Percentiles rank a stretch among this genome's conserved stretches.
phyloP scores from a whole-genome alignment of 2,113 vertebrate species.

The Channa argus region DNA sequence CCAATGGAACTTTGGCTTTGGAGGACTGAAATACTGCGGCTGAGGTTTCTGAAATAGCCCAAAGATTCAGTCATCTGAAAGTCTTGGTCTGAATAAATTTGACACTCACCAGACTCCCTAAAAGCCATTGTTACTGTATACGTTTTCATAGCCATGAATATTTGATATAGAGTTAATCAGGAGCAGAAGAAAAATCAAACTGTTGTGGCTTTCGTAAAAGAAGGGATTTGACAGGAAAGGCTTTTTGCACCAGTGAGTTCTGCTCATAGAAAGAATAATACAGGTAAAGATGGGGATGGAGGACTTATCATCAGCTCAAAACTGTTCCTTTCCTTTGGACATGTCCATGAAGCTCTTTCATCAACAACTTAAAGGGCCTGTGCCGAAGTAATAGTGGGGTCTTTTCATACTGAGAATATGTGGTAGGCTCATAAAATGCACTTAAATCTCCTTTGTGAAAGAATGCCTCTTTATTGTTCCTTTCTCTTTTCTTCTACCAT shows the following conservation, averaged over 20 bases:
- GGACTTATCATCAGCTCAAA: conserved; percentile 52
- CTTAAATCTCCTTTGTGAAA: conserved; percentile 69
- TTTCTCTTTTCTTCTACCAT: conserved; percentile 32
- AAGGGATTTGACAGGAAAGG: conserved; percentile 39
- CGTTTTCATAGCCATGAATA: conserved; percentile 72
- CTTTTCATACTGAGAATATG: conserved; percentile 75
- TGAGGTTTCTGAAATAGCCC: conserved; percentile 78
- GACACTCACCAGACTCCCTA: conserved; percentile 59
- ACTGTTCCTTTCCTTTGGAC: conserved; percentile 70
- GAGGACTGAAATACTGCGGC: conserved; percentile 59
- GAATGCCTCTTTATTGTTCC: conserved; percentile 63
- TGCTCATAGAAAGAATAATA: conserved; percentile 38
- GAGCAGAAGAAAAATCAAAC: conserved; percentile 64
- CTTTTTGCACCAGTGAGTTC: conserved; percentile 25
- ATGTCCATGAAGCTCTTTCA: conserved; percentile 83
- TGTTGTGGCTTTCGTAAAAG: conserved; percentile 46
- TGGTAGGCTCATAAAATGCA: conserved; percentile 73
- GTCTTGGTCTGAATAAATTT: conserved; percentile 72
- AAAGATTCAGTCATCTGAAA: conserved; percentile 69
- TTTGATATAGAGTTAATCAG: conserved; percentile 74
- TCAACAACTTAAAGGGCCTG: conserved; percentile 80
- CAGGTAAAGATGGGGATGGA: conserved; percentile 43
- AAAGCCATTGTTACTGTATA: conserved; percentile 69
- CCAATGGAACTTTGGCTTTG: conserved; percentile 67
- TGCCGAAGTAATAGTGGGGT: conserved; percentile 80